Base-by-base conservation (phyloP, 2,797 vertebrate species). In the Eremophila alpestris region DNA sequence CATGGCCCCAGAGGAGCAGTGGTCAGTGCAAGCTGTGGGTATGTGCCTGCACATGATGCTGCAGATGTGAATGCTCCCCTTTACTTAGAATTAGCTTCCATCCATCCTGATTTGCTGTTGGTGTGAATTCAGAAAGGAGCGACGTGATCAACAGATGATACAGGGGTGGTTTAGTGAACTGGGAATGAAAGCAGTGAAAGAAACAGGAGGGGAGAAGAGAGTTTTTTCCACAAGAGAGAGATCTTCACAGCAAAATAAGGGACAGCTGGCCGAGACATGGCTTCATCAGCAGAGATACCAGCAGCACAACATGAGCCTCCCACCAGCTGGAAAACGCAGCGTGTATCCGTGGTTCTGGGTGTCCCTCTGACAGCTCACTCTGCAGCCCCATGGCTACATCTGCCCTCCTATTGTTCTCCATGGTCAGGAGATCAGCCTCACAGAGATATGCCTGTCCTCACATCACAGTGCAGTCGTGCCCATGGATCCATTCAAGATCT, bases 261-360 rank as follows among this genome's bases (percentile, higher is more conserved):
- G 36, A 65, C 69, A 80, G 74, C 60, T 93, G 87, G 43, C 18
- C 0, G 0, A 67, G 78, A 34, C 0, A 0, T 40, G 43, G n/a
- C 52, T 88, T 83, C 19, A 2, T 52, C 83, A 60, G 54, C 73
- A 83, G 80, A 73, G 75, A 77, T 63, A 88, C 40, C 78, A 91
- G 80, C 59, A 74, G 67, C 75, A 83, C 16, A 18, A 48, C 68
- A 40, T 7, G 36, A 40, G 9, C 60, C 76, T 65, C 68, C 71
- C 59, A 69, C 38, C 51, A 87, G 48, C 73, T 81, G 73, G 48
- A 76, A 75, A 85, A 74, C 0, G 0, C 56, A 87, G 36, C 0
- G 0, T 48, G 38, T 56, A 55, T 79, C 55, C 60, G 64, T 51
- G 22, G 12, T 63, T 82, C 71, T 58, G 85, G 29, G 63, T 67